These are phyloP conservation scores for Nymphicus hollandicus DNA, from an alignment of 2,113 vertebrate species.

Conservation along the genomic window DNA sequence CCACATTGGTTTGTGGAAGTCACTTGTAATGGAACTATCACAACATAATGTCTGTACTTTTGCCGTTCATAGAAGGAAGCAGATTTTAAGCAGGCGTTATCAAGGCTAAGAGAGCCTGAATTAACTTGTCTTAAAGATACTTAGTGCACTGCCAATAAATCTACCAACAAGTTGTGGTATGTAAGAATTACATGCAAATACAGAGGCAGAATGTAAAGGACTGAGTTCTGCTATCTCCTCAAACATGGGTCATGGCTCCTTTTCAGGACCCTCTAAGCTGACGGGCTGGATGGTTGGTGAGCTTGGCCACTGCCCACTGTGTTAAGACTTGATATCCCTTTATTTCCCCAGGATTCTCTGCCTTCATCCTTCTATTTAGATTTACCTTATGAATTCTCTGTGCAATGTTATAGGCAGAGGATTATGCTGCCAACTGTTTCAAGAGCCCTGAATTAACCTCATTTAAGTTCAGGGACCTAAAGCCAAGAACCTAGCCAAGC, in stretches of 20 bases:
- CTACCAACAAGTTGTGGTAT: background rate
- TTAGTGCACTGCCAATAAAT: background rate
- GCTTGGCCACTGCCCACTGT: background rate
- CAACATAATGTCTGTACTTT: background rate
- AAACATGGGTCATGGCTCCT: accelerated
- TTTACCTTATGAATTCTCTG: background rate
- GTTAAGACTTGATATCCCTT: background rate
- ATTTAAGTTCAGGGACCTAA: background rate
- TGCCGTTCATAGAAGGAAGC: background rate
- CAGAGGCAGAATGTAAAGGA: background rate
- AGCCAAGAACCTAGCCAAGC: background rate
- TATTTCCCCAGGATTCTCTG: background rate
- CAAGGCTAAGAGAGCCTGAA: background rate
- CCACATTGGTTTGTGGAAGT: background rate
- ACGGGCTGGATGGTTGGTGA: background rate
- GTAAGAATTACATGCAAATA: background rate
- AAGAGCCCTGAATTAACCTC: background rate
- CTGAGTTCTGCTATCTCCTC: background rate
- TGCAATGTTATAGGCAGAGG: background rate
- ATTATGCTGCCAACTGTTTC: background rate
- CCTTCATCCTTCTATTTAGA: background rate
- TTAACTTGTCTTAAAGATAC: background rate
- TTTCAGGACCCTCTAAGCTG: background rate
- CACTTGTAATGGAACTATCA: background rate
- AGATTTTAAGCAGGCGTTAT: background rate